Evolutionary conservation across 2,113 vertebrate genomes (phyloP).

Genomic region (Ammospiza nelsoni): DNA sequence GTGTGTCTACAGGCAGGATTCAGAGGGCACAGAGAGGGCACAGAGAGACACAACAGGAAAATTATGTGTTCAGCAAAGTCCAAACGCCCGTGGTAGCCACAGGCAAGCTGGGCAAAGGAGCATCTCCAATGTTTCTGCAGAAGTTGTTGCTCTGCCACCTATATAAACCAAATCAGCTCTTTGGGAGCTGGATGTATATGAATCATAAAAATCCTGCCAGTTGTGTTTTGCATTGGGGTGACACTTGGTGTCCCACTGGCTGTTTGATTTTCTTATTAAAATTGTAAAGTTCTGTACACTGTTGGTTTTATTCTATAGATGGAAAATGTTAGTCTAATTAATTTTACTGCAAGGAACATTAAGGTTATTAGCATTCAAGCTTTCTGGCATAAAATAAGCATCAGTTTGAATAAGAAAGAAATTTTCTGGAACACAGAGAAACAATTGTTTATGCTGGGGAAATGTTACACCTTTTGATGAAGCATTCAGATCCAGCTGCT

Average conservation of each 20-base stretch:
- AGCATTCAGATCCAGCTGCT: neutral
- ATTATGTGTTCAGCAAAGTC: neutral
- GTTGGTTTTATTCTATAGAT: neutral
- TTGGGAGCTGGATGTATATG: neutral
- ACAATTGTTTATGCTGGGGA: neutral
- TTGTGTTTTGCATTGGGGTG: neutral
- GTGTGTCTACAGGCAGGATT: neutral
- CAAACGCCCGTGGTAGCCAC: neutral
- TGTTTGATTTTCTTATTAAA: neutral
- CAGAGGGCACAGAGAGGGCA: neutral
- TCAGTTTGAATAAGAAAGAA: slow-evolving; percentile 12
- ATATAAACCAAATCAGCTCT: neutral
- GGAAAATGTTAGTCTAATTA: slow-evolving; percentile 27
- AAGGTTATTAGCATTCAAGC: neutral
- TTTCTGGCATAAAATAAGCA: neutral
- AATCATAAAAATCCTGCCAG: neutral
- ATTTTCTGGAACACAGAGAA: neutral
- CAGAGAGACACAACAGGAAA: neutral
- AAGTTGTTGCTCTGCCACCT: neutral
- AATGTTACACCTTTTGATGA: slow-evolving; percentile 17
- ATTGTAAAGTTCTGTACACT: neutral
- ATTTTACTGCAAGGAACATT: slow-evolving; percentile 15
- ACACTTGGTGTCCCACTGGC: neutral
- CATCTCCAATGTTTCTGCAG: accelerated
- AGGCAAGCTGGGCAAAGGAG: neutral